A percentile compares a stretch with the other conserved stretches of the same genome.
Evolutionary conservation across 2,888 invertebrate species (phyloP).

Genomic region (Junonia oenone): DNA sequence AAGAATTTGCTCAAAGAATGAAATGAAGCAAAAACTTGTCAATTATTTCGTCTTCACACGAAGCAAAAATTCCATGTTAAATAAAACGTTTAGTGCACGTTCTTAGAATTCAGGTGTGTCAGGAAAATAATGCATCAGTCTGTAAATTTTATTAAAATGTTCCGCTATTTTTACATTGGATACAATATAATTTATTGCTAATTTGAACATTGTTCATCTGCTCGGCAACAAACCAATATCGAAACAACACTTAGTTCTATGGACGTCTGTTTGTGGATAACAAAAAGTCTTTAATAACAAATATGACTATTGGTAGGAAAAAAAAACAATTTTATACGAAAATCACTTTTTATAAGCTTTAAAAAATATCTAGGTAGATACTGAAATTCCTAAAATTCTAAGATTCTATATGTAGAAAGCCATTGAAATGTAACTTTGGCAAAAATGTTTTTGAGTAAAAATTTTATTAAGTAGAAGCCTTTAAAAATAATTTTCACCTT

Average conservation of each 20-base stretch:
- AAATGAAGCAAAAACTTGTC: background rate
- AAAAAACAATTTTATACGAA: background rate
- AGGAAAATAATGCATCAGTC: conserved; percentile 35
- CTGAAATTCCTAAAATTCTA: no score
- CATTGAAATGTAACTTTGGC: no score
- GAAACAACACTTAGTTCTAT: conserved; percentile 12
- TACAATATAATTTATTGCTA: conserved; percentile 41
- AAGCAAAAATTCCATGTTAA: background rate
- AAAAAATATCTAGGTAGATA: no score
- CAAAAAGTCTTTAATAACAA: background rate
- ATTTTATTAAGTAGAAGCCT: background rate
- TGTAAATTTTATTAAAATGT: conserved; percentile 41
- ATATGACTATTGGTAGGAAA: conserved; percentile 6
- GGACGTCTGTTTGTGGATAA: conserved; percentile 9
- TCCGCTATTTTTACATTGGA: conserved; percentile 33
- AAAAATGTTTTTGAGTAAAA: background rate
- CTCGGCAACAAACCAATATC: conserved; percentile 1
- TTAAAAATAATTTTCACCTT: background rate
- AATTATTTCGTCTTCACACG: background rate
- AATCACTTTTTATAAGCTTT: no score
- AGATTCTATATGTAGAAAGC: no score
- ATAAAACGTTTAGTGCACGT: background rate
- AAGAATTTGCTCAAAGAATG: background rate
- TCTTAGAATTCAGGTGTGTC: background rate
- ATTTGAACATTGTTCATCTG: conserved; percentile 38